Evolutionary conservation across 2,888 invertebrate species (phyloP).

Genomic region (Therioaphis trifolii): DNA sequence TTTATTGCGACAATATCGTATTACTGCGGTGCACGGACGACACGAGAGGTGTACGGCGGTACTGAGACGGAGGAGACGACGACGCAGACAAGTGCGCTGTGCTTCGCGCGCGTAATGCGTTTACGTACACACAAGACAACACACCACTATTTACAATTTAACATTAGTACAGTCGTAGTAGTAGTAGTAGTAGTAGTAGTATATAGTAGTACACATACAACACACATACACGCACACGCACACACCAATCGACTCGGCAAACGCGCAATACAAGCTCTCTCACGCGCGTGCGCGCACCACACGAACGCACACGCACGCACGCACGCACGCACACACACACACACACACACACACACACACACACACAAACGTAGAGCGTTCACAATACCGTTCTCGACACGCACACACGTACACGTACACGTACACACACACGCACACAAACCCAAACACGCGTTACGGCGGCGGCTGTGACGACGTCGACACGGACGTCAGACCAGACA

Average conservation of each 20-base stretch:
- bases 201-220: too few relatives aligned
- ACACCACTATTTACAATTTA: too few relatives aligned
- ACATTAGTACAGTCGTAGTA: too few relatives aligned
- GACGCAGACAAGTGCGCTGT: constrained; percentile 49
- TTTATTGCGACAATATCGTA: too few relatives aligned
- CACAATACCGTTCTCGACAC: not conserved
- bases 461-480: constrained; percentile 31
- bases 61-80: too few relatives aligned
- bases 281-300: not conserved
- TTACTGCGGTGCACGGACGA: constrained; percentile 23
- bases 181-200: too few relatives aligned
- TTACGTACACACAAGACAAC: not conserved
- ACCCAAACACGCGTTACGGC: not conserved
- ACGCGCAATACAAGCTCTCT: constrained; percentile 52
- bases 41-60: not conserved
- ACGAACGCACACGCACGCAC: not conserved
- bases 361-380: not conserved
- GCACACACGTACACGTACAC: too few relatives aligned
- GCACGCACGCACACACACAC: not conserved
- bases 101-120: constrained; percentile 39
- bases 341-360: not conserved
- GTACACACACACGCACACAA: too few relatives aligned
- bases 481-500: constrained; percentile 61
- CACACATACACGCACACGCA: too few relatives aligned
- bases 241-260: constrained; percentile 63